Percentiles rank a stretch among this genome's conserved stretches.
These are phyloP conservation scores for Athripsodes cinereus DNA, from an alignment of 2,888 invertebrate species.

Conservation along the genomic window DNA sequence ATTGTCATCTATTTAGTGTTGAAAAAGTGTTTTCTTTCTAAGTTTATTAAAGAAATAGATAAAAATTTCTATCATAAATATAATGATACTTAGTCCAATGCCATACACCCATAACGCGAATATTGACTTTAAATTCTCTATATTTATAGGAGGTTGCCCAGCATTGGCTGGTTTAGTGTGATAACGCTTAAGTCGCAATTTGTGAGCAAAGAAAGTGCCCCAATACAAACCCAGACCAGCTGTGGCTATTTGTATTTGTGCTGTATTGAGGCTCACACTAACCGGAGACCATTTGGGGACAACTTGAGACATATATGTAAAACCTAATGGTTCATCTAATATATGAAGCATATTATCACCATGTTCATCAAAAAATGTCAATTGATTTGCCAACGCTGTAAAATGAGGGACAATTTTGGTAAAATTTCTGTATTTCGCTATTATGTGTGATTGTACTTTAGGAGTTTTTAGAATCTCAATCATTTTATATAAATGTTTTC, in stretches of 20 bases:
- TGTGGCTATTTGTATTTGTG: slow-evolving; percentile 10
- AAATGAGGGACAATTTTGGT: slow-evolving; percentile 15
- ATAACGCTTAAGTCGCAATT: background rate
- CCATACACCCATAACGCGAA: slow-evolving; percentile 6
- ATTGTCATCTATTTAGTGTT: too few species aligned
- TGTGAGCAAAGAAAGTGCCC: background rate
- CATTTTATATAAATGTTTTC: slow-evolving; percentile 8
- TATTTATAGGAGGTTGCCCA: background rate
- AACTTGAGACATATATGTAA: slow-evolving; percentile 11
- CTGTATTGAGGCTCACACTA: slow-evolving; percentile 3
- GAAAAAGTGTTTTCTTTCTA: too few species aligned
- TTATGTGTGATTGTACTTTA: background rate
- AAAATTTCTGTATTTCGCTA: slow-evolving; percentile 5
- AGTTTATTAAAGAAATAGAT: too few species aligned
- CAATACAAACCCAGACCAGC: slow-evolving; percentile 9
- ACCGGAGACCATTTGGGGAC: slow-evolving; percentile 16
- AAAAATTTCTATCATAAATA: background rate
- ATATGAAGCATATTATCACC: slow-evolving; percentile 16
- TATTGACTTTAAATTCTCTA: slow-evolving; percentile 3
- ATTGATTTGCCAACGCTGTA: slow-evolving; percentile 2
- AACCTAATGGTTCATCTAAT: slow-evolving; percentile 14
- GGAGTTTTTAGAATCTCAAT: slow-evolving; percentile 10
- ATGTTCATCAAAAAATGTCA: slow-evolving; percentile 3
- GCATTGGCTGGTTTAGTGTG: background rate
- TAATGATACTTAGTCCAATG: background rate